A percentile compares a stretch with the other conserved stretches of the same genome.
Conservation (phyloP, 2,888 invertebrate species). For the Eilema griseolum region DNA sequence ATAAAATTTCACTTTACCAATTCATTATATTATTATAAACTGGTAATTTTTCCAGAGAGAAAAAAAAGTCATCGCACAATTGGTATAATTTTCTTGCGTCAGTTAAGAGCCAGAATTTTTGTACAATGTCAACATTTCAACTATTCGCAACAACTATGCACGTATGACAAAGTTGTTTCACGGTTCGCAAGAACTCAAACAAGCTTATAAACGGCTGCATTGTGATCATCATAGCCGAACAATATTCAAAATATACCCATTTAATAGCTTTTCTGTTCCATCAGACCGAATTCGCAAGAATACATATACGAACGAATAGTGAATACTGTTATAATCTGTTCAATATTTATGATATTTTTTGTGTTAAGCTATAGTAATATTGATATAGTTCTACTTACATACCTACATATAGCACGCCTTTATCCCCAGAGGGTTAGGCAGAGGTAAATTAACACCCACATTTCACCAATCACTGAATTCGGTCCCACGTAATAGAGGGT, state of each 20-base stretch:
- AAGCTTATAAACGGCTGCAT: slow-evolving; percentile 36
- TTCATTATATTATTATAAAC: too few relatives aligned
- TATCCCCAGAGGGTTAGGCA: too few relatives aligned
- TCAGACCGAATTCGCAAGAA: background rate
- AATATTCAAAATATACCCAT: slow-evolving; percentile 35
- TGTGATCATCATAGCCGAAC: slow-evolving; percentile 26
- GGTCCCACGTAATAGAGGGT: too few relatives aligned
- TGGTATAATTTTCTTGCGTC: background rate
- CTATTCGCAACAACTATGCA: slow-evolving; percentile 11
- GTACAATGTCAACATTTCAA: slow-evolving; percentile 15
- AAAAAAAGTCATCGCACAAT: too few relatives aligned
- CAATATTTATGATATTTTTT: background rate
- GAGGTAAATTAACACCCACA: too few relatives aligned
- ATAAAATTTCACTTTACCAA: too few relatives aligned
- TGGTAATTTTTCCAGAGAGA: too few relatives aligned
- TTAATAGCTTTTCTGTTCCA: slow-evolving; percentile 23
- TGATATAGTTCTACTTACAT: too few relatives aligned
- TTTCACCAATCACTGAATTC: too few relatives aligned
- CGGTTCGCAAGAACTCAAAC: slow-evolving; percentile 40
- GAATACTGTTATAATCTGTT: background rate
- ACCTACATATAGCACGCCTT: too few relatives aligned
- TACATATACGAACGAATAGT: background rate
- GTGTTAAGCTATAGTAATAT: background rate
- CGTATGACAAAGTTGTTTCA: slow-evolving; percentile 40
- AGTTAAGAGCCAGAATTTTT: slow-evolving; percentile 2